These are phyloP conservation scores for Pinna nobilis DNA, from an alignment of 1,140 invertebrate genomes.

Conservation along the genomic window DNA sequence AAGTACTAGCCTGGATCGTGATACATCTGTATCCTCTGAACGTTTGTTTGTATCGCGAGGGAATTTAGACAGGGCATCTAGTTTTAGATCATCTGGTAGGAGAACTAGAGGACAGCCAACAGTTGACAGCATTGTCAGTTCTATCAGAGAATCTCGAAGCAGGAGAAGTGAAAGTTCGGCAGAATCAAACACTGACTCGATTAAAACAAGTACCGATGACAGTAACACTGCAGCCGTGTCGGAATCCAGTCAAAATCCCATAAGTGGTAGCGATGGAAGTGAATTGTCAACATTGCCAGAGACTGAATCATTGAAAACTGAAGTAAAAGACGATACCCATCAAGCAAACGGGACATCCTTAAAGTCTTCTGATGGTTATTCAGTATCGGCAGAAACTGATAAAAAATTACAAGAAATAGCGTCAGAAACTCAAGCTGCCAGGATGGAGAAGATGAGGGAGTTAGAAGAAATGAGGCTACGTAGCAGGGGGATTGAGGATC, in stretches of 20 bases:
- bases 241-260: background rate
- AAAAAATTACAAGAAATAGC: conserved; percentile 14
- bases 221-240: background rate
- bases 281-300: background rate
- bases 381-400: conserved; percentile 17
- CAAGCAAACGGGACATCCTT: background rate
- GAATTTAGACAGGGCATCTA: background rate
- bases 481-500: background rate
- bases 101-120: background rate
- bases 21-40: background rate
- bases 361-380: background rate
- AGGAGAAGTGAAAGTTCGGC: conserved; percentile 2
- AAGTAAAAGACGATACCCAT: background rate
- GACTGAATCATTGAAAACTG: background rate
- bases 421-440: conserved; percentile 2
- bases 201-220: background rate
- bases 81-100: conserved; percentile 6
- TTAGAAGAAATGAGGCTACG: background rate
- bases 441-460: conserved; percentile 1
- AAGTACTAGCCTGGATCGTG: conserved; percentile 5
- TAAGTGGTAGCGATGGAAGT: background rate
- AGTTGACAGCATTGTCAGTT: conserved; percentile 1
- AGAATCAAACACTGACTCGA: background rate
- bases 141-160: background rate
- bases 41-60: conserved; percentile 8